Evolutionary conservation across 1,140 invertebrate genomes (phyloP), one percentile per base, ranked within the genome.

Genomic region (Heterodera schachtii): DNA sequence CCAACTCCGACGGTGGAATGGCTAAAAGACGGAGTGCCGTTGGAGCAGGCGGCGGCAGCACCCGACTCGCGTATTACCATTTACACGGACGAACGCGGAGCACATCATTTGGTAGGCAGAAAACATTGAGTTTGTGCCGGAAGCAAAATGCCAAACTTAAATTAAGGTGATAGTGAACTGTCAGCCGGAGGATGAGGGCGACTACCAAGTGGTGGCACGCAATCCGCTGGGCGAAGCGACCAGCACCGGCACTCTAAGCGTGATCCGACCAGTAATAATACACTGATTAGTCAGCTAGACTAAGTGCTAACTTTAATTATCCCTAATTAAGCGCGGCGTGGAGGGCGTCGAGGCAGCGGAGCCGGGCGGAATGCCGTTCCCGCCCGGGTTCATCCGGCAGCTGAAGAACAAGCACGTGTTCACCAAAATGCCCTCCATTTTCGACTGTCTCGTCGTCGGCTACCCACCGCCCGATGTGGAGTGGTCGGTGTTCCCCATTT

Each of bases 321-420:
- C 19, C 11, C 4, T 19, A 16, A 64, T 64, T 64, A 64, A 64
- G 57, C 78, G 88, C 13, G 75, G 67, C 46, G 84, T 78, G 19
- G 81, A 75, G 60, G 81, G 79, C 52, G 82, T 80, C 43, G 87
- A 84, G n/a, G 49, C 84, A 75, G 70, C 74, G n/a, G 66, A 73
- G 13, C 81, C 84, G 31, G 81, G 86, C 66, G 88, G 85, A 41
- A 86, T 87, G 83, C 87, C 89, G 67, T 88, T 88, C 87, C 88
- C 88, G 44, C 88, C 88, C 46, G 88, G 88, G 16, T 89, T 89
- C 79, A 89, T 89, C 47, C 84, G 88, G 67, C 88, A 89, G 79
- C 77, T 89, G 9, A 89, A 90, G 77, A 89, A 89, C 83, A 90
- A 90, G 47, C 88, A 89, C 75, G 88, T 89, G 67, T 89, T 89